Base-by-base conservation (phyloP, 2,797 vertebrate genomes). In the Amniataba percoides region DNA sequence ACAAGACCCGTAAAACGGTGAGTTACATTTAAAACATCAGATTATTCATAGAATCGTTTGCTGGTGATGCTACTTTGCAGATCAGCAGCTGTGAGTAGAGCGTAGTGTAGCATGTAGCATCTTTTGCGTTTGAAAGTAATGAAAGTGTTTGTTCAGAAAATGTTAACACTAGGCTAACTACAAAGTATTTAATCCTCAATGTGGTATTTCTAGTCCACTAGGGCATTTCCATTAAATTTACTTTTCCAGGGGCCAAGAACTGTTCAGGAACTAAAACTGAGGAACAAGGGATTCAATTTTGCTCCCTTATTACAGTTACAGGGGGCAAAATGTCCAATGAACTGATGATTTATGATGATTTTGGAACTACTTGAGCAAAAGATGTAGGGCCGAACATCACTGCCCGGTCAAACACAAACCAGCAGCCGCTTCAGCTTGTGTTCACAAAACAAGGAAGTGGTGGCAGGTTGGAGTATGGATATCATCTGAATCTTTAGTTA, bases 1-100 rank as follows among this genome's bases (percentile, higher is more conserved):
- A 93, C 77, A 95, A 95, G 34, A 82, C 93, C 78, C 95, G 96
- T 57, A 99, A 98, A 96, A 94, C 96, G 90, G 97, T 99, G 93
- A 96, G 97, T 91, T 77, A 66, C 31, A 67, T 77, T 55, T 45
- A 58, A 59, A 16, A 12, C 36, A 8, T 1, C 14, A 9, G 40
- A 48, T 58, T 34, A 45, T n/a, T 56, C 19, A 21, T n/a, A 23
- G 14, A 39, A 19, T 40, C 55, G 3, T 40, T 15, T 45, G 18
- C 0, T 4, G 34, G 18, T 60, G 7, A 57, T 25, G 36, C 9
- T 58, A n/a, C 58, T 49, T 19, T 55, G 1, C 49, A 70, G 49
- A 45, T 58, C 25, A 56, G 52, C 10, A 60, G n/a, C 34, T 59
- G 36, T n/a, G 57, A 73, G 42, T 12, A n/a, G 43, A 64, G 45